phyloP scores from a whole-genome alignment of 2,797 vertebrate species.

The Smutsia temminckii region DNA sequence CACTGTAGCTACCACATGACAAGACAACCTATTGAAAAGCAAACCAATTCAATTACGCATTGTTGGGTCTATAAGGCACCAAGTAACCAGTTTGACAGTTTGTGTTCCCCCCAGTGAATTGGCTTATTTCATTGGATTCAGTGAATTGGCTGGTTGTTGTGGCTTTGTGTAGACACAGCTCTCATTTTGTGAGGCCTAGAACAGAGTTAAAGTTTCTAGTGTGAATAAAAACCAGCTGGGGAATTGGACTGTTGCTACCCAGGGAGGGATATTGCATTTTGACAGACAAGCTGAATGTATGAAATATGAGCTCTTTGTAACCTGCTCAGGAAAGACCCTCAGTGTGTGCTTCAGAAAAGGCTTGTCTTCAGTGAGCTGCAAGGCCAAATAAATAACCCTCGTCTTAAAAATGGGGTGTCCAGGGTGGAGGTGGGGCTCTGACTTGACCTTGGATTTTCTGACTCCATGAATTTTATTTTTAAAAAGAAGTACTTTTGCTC shows the following conservation, averaged over 20 bases:
- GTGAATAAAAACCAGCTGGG: constrained; percentile 76
- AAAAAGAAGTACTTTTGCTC: neutral
- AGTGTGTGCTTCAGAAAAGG: neutral
- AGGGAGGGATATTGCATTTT: constrained; percentile 46
- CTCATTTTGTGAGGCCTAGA: constrained; percentile 75
- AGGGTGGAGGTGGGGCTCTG: neutral
- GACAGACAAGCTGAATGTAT: constrained; percentile 56
- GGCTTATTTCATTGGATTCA: constrained; percentile 74
- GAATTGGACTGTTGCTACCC: constrained; percentile 38
- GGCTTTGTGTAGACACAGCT: constrained; percentile 80
- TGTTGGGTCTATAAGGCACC: constrained; percentile 78
- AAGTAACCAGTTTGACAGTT: constrained; percentile 78
- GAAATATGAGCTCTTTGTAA: constrained; percentile 54
- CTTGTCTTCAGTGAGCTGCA: neutral
- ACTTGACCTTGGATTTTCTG: constrained; percentile 29
- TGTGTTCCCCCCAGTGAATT: constrained; percentile 68
- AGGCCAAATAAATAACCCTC: neutral
- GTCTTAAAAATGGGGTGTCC: neutral
- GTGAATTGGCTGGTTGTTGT: constrained; percentile 80
- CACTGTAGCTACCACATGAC: constrained; percentile 72
- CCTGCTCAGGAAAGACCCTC: constrained; percentile 24
- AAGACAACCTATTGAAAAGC: constrained; percentile 80
- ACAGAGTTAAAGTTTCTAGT: constrained; percentile 73
- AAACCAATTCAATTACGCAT: constrained; percentile 74
- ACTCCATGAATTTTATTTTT: neutral